These are phyloP conservation scores for Raja brachyura DNA, from an alignment of 2,113 vertebrate species.

Conservation along the genomic window DNA sequence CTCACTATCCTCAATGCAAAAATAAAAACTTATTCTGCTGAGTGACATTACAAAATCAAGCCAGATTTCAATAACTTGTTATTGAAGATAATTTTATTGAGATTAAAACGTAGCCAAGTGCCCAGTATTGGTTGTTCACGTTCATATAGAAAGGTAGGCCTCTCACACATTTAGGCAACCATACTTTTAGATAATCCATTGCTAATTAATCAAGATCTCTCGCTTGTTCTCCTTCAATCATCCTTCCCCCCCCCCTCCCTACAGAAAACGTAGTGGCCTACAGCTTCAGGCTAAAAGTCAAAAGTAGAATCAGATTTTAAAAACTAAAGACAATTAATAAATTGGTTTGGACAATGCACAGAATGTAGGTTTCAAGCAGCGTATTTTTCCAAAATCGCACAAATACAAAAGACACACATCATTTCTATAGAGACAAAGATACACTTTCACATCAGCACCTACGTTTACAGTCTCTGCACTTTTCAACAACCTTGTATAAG, in stretches of 20 bases:
- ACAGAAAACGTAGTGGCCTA: background rate
- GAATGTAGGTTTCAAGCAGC: background rate
- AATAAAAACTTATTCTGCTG: background rate
- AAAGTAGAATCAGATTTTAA: background rate
- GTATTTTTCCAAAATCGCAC: background rate
- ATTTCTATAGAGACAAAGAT: background rate
- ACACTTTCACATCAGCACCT: background rate
- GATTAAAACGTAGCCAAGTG: background rate
- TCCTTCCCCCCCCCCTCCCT: background rate
- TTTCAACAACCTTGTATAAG: too few relatives aligned
- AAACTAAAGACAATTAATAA: background rate
- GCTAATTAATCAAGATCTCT: background rate
- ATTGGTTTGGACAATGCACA: background rate
- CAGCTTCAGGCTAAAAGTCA: slow-evolving; percentile 8
- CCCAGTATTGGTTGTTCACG: too few relatives aligned
- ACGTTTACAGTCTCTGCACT: background rate
- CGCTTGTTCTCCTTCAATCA: background rate
- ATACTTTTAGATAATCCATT: background rate
- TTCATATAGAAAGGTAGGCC: background rate
- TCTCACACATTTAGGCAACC: background rate
- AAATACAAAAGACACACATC: background rate
- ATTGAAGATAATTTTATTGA: background rate
- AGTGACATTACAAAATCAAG: background rate
- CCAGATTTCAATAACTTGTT: background rate
- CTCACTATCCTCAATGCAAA: background rate